Percentiles rank a stretch among this genome's conserved stretches.
These are phyloP conservation scores for Steinernema scapterisci DNA, from an alignment of 2,888 invertebrate genomes.

Conservation along the genomic window DNA sequence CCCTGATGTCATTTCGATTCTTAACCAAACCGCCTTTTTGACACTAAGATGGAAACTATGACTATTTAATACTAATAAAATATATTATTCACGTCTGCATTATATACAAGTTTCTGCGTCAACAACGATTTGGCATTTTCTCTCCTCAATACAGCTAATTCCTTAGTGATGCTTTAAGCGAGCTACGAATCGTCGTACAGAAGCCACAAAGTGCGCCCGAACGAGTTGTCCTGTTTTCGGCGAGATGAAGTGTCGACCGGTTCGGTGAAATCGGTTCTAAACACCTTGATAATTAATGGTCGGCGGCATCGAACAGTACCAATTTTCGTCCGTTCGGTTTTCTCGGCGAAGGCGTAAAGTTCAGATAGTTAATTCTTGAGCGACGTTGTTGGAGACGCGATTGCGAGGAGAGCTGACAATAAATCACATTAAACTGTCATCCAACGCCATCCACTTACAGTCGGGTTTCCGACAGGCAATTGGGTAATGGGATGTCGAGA, in stretches of 20 bases:
- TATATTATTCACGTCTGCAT: not conserved
- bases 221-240: not conserved
- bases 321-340: not conserved
- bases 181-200: not conserved
- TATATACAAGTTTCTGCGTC: not conserved
- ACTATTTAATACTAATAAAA: not conserved
- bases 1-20: too few relatives aligned
- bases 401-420: not conserved
- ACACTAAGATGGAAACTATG: too few relatives aligned
- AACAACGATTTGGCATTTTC: constrained; percentile 7
- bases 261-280: not conserved
- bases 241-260: not conserved
- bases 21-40: too few relatives aligned
- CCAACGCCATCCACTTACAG: not conserved
- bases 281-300: not conserved
- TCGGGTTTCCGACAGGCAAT: not conserved
- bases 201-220: not conserved
- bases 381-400: not conserved
- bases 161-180: not conserved
- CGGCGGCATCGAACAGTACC: not conserved
- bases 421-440: not conserved
- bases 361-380: not conserved
- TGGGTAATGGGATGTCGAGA: not conserved
- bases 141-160: not conserved
- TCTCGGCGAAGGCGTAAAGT: constrained; percentile 1